Conservation (phyloP, 2,888 invertebrate genomes). For the Andrena marginata region DNA sequence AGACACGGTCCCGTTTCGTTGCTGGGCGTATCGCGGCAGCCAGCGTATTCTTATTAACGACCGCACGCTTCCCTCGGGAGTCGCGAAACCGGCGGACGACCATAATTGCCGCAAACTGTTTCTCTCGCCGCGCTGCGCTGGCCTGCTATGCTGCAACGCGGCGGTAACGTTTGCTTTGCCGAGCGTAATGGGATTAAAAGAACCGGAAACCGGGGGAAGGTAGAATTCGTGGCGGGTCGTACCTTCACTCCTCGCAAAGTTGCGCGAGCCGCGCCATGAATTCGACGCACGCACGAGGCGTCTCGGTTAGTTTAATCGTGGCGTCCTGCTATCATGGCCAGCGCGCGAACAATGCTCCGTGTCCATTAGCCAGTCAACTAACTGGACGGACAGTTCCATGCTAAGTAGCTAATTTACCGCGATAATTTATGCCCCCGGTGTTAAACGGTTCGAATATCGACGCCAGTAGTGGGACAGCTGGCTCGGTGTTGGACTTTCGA, state of each 20-base stretch:
- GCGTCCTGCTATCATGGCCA: constrained; percentile 40
- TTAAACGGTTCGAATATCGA: constrained; percentile 38
- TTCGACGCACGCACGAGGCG: constrained; percentile 21
- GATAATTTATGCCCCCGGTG: constrained; percentile 45
- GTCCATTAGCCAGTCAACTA: constrained; percentile 46
- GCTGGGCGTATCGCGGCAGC: constrained; percentile 1
- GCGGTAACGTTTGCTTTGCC: not conserved
- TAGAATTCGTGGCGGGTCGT: not conserved
- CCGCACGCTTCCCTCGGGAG: not conserved
- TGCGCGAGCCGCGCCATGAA: not conserved
- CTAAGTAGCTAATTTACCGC: constrained; percentile 55
- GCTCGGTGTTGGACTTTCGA: not conserved
- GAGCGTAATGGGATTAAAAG: constrained; percentile 2
- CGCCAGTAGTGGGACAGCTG: not conserved
- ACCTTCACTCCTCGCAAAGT: not conserved
- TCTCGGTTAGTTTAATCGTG: constrained; percentile 33
- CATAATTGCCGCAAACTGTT: not conserved
- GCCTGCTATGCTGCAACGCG: not conserved
- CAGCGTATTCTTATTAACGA: not conserved
- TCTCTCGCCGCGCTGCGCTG: not conserved
- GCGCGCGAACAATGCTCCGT: constrained; percentile 31
- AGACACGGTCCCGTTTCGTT: not conserved
- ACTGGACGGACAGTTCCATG: constrained; percentile 43
- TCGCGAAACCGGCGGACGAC: not conserved
- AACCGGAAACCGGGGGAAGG: not conserved